A percentile compares a stretch with the other conserved stretches of the same genome.
phyloP scores from a whole-genome alignment of 2,113 vertebrate genomes.

The Calonectris borealis region DNA sequence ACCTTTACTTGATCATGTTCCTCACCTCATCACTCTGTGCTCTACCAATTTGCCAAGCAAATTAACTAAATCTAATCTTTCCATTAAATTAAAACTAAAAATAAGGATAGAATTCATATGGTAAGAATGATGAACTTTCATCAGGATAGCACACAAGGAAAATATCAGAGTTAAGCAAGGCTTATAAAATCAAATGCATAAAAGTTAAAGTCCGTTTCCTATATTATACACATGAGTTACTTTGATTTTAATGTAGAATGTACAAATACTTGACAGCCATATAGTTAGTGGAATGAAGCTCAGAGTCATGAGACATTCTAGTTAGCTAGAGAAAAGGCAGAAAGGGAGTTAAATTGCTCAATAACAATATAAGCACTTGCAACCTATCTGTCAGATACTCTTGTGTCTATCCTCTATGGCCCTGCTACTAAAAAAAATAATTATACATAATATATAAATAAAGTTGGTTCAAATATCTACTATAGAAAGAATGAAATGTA shows the following conservation, averaged over 20 bases:
- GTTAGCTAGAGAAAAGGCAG: neutral
- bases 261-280: neutral
- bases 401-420: neutral
- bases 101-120: neutral
- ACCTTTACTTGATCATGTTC: neutral
- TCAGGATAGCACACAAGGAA: neutral
- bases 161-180: neutral
- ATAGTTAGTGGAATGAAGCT: neutral
- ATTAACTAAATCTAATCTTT: neutral
- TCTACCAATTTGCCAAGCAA: neutral
- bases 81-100: neutral
- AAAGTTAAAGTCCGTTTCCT: neutral
- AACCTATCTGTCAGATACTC: neutral
- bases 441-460: neutral
- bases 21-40: neutral
- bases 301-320: neutral
- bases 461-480: constrained; percentile 9
- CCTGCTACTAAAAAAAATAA: neutral
- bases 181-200: neutral
- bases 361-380: neutral
- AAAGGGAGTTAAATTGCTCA: neutral
- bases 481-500: neutral
- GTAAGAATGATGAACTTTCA: neutral
- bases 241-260: neutral
- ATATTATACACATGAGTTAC: neutral